These are phyloP conservation scores for Adelosebastes latens DNA, from an alignment of 2,797 vertebrate genomes.

Conservation along the genomic window DNA sequence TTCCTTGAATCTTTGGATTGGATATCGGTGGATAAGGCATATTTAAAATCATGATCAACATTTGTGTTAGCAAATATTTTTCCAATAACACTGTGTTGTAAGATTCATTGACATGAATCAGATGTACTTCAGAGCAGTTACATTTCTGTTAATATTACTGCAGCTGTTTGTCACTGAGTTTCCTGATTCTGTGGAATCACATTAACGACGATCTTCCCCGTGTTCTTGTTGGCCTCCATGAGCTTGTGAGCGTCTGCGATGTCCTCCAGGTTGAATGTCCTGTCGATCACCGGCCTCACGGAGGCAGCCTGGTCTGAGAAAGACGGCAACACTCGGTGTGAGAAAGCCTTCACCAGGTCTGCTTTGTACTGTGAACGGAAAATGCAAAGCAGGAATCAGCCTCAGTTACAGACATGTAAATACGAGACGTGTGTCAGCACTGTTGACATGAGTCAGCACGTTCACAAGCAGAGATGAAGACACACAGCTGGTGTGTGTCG, in stretches of 20 bases:
- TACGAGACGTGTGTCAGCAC: neutral
- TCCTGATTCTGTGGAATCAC: slow-evolving; percentile 38
- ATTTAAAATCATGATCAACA: neutral
- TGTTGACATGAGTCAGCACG: neutral
- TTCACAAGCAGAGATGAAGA: neutral
- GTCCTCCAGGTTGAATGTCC: slow-evolving; percentile 75
- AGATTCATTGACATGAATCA: neutral
- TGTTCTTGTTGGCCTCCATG: slow-evolving; percentile 88
- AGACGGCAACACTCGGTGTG: slow-evolving; percentile 72
- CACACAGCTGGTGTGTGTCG: neutral
- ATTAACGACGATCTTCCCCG: slow-evolving; percentile 87
- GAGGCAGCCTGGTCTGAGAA: slow-evolving; percentile 70
- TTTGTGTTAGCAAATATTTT: neutral
- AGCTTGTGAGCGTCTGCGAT: slow-evolving; percentile 82
- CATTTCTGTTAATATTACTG: neutral
- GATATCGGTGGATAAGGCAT: neutral
- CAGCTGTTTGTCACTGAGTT: neutral
- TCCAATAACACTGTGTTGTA: neutral
- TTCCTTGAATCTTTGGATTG: too few species aligned
- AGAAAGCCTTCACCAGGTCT: slow-evolving; percentile 84
- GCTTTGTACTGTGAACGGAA: slow-evolving; percentile 85
- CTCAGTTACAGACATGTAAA: neutral
- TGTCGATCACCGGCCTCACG: slow-evolving; percentile 83
- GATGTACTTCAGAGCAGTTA: neutral
- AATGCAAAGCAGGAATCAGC: neutral